Evolutionary conservation across 2,888 invertebrate species (phyloP), one percentile per base, ranked within the genome.

Genomic region (Pseudoips prasinana): DNA sequence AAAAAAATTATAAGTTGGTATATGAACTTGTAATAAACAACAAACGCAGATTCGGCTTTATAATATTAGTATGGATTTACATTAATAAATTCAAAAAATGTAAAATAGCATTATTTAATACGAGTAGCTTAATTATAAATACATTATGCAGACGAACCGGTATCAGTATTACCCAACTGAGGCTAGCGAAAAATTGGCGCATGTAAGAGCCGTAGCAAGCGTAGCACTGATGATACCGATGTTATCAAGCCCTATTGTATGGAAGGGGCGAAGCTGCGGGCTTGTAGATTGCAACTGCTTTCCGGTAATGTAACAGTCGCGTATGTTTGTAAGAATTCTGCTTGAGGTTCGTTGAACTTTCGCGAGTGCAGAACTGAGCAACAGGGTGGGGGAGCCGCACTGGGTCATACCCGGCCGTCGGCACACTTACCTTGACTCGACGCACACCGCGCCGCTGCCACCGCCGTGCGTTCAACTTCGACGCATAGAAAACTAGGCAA

Each of bases 361-460:
- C 69, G 80, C 81, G 82, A 86, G 81, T 87, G 85, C 87, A 86
- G 84, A 86, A 80, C 83, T 74, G 72, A 75, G 69, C 56, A 52
- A n/a, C n/a, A 73, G 73, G 74, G 81, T 70, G 81, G 84, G 83
- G 84, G 81, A 75, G 70, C 77, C 64, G 69, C 81, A 88, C 77
- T 88, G 77, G 88, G 88, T 88, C 88, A 86, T 69, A 71, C 74
- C 75, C 73, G 88, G 86, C 81, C 88, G 75, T 86, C 80, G 87
- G 74, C 88, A 85, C 83, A 88, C 86, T 88, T 88, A 88, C 87
- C 88, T 88, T 88, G 87, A 87, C 85, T 87, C 74, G 68, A 69
- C 79, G 77, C 77, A 76, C 71, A 67, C 66, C 46, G 61, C 57
- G 42, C 40, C 45, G 56, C 46, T 43, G 56, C 42, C 52, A 47